phyloP scores from a whole-genome alignment of 2,888 invertebrate species.

The Perizoma affinitatum region DNA sequence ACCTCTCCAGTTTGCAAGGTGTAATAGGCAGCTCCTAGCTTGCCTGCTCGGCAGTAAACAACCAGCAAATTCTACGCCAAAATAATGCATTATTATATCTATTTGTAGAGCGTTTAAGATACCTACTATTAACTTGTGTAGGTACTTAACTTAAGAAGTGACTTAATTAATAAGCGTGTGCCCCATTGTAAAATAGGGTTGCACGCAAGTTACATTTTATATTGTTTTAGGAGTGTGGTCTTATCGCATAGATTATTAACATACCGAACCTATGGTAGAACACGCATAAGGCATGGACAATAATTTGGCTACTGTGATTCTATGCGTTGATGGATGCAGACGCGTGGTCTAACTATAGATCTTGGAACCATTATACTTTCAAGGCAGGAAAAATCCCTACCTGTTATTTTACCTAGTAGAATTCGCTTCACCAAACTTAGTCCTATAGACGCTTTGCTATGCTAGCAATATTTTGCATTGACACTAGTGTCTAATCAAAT shows the following conservation, averaged over 20 bases:
- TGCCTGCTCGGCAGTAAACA: conserved; percentile 86
- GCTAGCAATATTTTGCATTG: too few species aligned
- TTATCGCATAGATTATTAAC: neutral
- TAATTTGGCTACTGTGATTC: too few species aligned
- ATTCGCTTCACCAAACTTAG: too few species aligned
- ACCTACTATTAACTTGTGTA: conserved; percentile 1
- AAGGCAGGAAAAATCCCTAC: too few species aligned
- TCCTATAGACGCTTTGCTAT: too few species aligned
- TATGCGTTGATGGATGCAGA: too few species aligned
- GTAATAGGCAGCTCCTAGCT: conserved; percentile 90
- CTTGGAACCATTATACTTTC: too few species aligned
- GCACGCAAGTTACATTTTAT: conserved; percentile 16
- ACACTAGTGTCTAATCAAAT: too few species aligned
- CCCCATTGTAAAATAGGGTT: neutral
- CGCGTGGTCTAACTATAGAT: too few species aligned
- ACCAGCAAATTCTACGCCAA: conserved; percentile 72
- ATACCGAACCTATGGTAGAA: too few species aligned
- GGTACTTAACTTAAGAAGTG: conserved; percentile 6
- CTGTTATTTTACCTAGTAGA: too few species aligned
- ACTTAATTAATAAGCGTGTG: conserved; percentile 3
- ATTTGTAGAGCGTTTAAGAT: neutral
- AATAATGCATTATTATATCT: conserved; percentile 8
- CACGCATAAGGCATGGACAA: too few species aligned
- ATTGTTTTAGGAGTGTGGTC: neutral
- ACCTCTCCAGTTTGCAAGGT: conserved; percentile 86